Evolutionary conservation across 2,888 invertebrate species (phyloP).

Genomic region (Trichopoda pennipes): DNA sequence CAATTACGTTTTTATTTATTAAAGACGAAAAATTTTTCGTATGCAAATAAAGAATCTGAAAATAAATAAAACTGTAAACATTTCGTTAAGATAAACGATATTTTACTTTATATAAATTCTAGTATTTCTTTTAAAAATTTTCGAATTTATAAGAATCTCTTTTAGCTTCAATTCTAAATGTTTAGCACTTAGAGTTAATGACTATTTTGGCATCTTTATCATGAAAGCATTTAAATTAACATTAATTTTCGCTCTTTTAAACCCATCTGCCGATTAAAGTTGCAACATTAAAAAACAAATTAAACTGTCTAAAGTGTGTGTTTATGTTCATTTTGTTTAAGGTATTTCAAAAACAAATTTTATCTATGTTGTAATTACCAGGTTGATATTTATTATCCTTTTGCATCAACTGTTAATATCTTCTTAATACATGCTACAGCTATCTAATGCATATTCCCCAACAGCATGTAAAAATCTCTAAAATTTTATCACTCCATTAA

Average conservation of each 20-base stretch:
- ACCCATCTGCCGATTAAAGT: background rate
- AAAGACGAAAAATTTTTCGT: no score
- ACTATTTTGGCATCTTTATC: background rate
- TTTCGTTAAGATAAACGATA: no score
- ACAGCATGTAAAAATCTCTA: slow-evolving; percentile 36
- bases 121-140: no score
- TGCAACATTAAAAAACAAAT: slow-evolving; percentile 12
- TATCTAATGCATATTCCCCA: slow-evolving; percentile 15
- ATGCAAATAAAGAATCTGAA: no score
- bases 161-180: background rate
- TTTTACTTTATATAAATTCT: no score
- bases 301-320: slow-evolving; percentile 26
- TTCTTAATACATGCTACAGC: slow-evolving; percentile 42
- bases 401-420: slow-evolving; percentile 36
- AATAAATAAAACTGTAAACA: no score
- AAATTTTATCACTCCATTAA: slow-evolving; percentile 65
- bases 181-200: background rate
- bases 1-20: no score
- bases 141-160: no score
- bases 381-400: slow-evolving; percentile 58
- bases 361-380: slow-evolving; percentile 43
- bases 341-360: slow-evolving; percentile 15
- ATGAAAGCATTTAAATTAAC: slow-evolving; percentile 25
- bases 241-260: background rate
- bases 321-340: background rate